Evolutionary conservation across 2,797 vertebrate species (phyloP), one percentile per base, ranked within the genome.

Genomic region (Liparis tanakae): DNA sequence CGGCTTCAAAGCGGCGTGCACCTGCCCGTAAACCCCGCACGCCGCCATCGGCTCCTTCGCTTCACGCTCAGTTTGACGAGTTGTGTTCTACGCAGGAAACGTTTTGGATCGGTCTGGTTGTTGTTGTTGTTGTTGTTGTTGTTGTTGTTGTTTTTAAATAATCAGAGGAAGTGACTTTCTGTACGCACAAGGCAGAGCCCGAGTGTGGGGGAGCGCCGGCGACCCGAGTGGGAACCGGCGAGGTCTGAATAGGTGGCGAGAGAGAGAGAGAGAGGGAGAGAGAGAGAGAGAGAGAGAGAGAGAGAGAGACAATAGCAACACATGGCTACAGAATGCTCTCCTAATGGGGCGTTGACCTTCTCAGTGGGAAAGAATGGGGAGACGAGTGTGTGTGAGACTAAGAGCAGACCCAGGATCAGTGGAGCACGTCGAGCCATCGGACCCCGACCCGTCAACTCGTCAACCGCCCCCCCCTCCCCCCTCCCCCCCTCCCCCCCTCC

Each of bases 1-100:
- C 61, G 48, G 76, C 74, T 88, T 91, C 88, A 91, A 91, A 91
- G 90, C 81, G 12, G 6, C 61, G 48, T 64, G 82, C 91, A 93
- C 88, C 89, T 90, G 90, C 76, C 80, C 81, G 84, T 91, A 87
- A 89, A 91, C 79, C 79, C 79, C 25, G 84, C 79, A 74, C 78
- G 58, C 68, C 50, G 58, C 74, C 84, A 77, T 79, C 61, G 50
- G 67, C 30, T 36, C 67, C 10, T 10, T 8, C 37, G 9, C 25
- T 30, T 3, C 9, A 39, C 9, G 37, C 37, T 39, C 37, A 30
- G 25, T 30, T 30, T 30, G 25, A 30, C 3, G 2, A 2, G 25
- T 30, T 30, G 25, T 30, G 25, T 30, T 30, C 25, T 30, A 30
- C 25, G 25, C 25, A 30, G 2, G 3, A 30, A 30, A 2, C 3